Base-by-base conservation (phyloP, 2,797 vertebrate species). In the Urocyon cinereoargenteus region DNA sequence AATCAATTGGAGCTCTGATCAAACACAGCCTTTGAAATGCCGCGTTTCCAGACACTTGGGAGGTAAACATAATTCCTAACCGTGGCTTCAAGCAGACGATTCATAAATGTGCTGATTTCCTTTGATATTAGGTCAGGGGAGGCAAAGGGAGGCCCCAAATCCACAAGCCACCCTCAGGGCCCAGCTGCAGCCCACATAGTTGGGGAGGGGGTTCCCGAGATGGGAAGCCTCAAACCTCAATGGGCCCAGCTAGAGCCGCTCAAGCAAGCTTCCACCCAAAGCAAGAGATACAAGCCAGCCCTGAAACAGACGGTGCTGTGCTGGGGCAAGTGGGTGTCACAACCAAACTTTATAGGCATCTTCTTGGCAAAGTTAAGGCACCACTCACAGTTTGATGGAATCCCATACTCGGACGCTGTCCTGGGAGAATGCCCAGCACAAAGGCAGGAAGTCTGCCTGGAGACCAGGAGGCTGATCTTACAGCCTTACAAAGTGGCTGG, bases 1-100 rank as follows among this genome's bases (percentile, higher is more conserved):
- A 82, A 84, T 59, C 91, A 86, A 72, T 6, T 81, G 31, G 72
- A 90, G 68, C 55, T 73, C 26, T 72, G 89, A 64, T 73, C 84
- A 96, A 64, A 95, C 22, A 34, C 21, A 73, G 66, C 26, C 75
- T 93, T 95, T 94, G 64, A 92, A 94, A 86, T 49, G 40, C 55
- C 13, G 34, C 6, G 1, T 81, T 96, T 81, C 73, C 78, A 77
- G 57, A 62, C 16, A 70, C 62, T 66, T 3, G 1, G 10, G 85
- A 93, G 40, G 40, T 16, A 96, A 85, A 77, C 9, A 90, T 61
- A 94, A 70, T 61, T 64, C 53, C 64, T n/a, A 81, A 95, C 53
- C 53, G 70, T 26, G 51, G 79, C 66, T 70, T 45, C 16, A 5
- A 59, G 59, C 45, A 2, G 16, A 84, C 1, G 11, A 55, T 40